Evolutionary conservation across 92 coral and sea anemone genomes (phyloP), one percentile per base, ranked within the genome.

Genomic region (Blastomussa wellsi): DNA sequence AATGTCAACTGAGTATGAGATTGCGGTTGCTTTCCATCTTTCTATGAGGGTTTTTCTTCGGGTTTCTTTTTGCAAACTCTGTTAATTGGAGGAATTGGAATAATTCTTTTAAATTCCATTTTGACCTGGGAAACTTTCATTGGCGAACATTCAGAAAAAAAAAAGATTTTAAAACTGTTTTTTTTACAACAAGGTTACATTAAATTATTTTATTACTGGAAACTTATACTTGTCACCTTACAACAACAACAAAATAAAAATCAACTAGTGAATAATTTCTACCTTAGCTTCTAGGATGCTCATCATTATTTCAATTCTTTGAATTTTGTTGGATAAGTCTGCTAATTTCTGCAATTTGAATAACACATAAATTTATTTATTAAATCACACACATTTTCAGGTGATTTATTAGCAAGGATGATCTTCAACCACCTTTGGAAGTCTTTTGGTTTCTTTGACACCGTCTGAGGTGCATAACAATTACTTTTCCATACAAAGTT

Each of bases 281-380:
- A 94, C 99, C 99, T 97, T 97, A 65, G 99, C 99, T 85, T 97
- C 99, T 51, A 97, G 81, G 73, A 97, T 97, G 76, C 93, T 97
- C 91, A 97, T 92, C 93, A 93, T 94, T 20, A 97, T 92, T 88
- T 97, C 99, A n/a, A 97, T 89, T 82, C 95, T 93, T 77, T 97
- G 99, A 28, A 97, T 92, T 83, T 97, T 90, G 77, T 90, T 89
- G 59, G 98, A 97, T 72, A 97, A 92, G 37, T 90, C 96, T 32
- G 99, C 90, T 76, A 97, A 88, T 95, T 97, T 97, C 99, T 97
- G 89, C 60, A 68, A 75, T 36, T 28, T 51, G 48, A 37, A 37
- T 76, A 26, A 62, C 64, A 81, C n/a, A 64, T 19, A 39, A 33
- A 14, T 76, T 66, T 35, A 53, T 82, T 47, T n/a, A 0, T 47